A percentile compares a stretch with the other conserved stretches of the same genome.
Conservation (phyloP, 2,797 vertebrate genomes). For the Prionace glauca region DNA sequence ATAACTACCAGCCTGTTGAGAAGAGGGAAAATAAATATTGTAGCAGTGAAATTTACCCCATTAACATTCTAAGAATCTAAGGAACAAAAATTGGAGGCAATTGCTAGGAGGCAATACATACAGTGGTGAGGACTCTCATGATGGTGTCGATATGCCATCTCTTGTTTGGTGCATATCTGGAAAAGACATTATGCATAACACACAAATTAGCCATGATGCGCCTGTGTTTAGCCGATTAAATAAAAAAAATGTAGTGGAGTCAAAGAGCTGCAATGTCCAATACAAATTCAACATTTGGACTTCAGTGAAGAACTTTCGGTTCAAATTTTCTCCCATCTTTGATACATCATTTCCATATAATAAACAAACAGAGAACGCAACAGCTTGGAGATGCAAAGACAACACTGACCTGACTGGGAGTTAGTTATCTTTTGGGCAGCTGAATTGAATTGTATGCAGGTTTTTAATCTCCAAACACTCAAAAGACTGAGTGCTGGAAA, state of each 20-base stretch:
- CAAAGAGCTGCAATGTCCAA: not conserved
- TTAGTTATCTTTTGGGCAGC: not conserved
- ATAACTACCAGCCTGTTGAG: constrained; percentile 38
- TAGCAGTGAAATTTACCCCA: not conserved
- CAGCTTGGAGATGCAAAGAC: not conserved
- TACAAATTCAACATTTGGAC: not conserved
- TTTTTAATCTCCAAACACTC: not conserved
- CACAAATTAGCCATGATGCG: not conserved
- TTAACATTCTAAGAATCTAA: not conserved
- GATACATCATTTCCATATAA: not conserved
- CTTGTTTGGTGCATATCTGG: constrained; percentile 39
- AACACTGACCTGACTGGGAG: not conserved
- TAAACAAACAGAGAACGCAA: not conserved
- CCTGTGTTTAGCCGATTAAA: not conserved
- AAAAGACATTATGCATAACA: constrained; percentile 1
- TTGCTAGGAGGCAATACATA: not conserved
- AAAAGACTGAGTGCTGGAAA: not conserved
- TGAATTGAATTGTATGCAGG: not conserved
- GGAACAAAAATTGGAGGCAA: not conserved
- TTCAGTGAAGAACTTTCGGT: not conserved
- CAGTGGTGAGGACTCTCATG: constrained; percentile 40
- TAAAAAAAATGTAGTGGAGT: not conserved
- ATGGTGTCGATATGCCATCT: constrained; percentile 41
- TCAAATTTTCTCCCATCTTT: not conserved
- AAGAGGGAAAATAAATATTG: not conserved